phyloP scores from a whole-genome alignment of 2,113 vertebrate genomes.

The Laterallus jamaicensis region DNA sequence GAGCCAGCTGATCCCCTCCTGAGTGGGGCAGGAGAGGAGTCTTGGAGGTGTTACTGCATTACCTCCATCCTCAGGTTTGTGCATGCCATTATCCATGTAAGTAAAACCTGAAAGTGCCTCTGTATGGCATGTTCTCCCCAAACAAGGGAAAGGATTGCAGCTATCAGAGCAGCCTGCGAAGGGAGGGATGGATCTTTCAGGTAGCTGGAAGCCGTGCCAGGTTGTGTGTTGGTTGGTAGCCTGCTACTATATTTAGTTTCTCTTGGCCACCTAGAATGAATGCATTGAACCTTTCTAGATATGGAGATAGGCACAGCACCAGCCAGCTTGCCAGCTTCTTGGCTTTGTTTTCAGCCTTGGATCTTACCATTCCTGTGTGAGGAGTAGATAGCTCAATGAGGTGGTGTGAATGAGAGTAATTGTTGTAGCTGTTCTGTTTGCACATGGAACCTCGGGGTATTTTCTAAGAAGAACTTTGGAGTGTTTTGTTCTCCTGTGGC shows the following conservation, averaged over 20 bases:
- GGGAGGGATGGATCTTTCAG: slow-evolving; percentile 17
- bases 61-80: not conserved
- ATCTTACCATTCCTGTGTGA: not conserved
- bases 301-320: slow-evolving; percentile 41
- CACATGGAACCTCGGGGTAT: not conserved
- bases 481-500: not conserved
- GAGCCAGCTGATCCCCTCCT: not conserved
- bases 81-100: not conserved
- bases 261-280: not conserved
- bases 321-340: not conserved
- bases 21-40: not conserved
- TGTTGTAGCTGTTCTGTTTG: not conserved
- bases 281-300: slow-evolving; percentile 8
- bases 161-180: rapidly evolving
- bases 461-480: not conserved
- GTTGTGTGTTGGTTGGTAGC: slow-evolving; percentile 1
- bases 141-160: slow-evolving; percentile 41
- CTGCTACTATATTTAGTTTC: slow-evolving; percentile 57
- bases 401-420: not conserved
- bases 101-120: not conserved
- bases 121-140: not conserved
- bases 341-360: not conserved
- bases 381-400: not conserved
- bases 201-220: slow-evolving; percentile 39
- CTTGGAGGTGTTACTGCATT: not conserved